Evolutionary conservation across 1,140 invertebrate genomes (phyloP).

Genomic region (Drosophila malerkotliana): DNA sequence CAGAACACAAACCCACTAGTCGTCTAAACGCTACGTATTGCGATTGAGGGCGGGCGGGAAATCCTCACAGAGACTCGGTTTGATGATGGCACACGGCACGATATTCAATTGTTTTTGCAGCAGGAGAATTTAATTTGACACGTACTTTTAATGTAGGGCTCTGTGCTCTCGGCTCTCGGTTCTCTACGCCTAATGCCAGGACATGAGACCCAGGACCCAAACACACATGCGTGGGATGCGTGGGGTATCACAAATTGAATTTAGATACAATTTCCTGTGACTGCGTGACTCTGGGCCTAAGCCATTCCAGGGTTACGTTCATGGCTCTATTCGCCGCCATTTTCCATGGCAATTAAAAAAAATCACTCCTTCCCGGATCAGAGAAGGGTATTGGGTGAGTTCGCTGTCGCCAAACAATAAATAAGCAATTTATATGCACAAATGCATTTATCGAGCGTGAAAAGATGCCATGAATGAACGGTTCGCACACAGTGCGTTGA

Average conservation of each 20-base stretch:
- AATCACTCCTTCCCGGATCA: slow-evolving; percentile 17
- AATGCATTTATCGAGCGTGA: slow-evolving; percentile 69
- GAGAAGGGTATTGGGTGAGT: slow-evolving; percentile 11
- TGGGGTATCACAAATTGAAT: slow-evolving; percentile 75
- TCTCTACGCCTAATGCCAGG: slow-evolving; percentile 59
- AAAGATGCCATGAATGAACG: slow-evolving; percentile 46
- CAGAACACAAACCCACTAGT: slow-evolving; percentile 42
- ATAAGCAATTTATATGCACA: slow-evolving; percentile 79
- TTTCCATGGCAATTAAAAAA: slow-evolving; percentile 64
- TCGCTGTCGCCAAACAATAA: slow-evolving; percentile 66
- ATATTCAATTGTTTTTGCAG: slow-evolving; percentile 78
- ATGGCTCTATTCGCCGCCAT: slow-evolving; percentile 17
- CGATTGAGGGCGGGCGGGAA: slow-evolving; percentile 22
- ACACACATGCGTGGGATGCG: slow-evolving; percentile 27
- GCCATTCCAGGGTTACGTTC: slow-evolving; percentile 16
- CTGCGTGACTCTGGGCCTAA: slow-evolving; percentile 65
- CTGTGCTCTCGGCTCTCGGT: slow-evolving; percentile 17
- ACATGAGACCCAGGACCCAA: slow-evolving; percentile 20
- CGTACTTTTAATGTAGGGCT: slow-evolving; percentile 76
- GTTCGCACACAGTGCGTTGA: slow-evolving; percentile 7
- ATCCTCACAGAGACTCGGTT: slow-evolving; percentile 9
- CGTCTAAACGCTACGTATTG: slow-evolving; percentile 53
- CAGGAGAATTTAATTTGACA: slow-evolving; percentile 80
- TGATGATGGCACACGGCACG: slow-evolving; percentile 66
- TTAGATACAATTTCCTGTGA: slow-evolving; percentile 80